phyloP scores from a whole-genome alignment of 2,888 invertebrate species.

The Parascotia fuliginaria region DNA sequence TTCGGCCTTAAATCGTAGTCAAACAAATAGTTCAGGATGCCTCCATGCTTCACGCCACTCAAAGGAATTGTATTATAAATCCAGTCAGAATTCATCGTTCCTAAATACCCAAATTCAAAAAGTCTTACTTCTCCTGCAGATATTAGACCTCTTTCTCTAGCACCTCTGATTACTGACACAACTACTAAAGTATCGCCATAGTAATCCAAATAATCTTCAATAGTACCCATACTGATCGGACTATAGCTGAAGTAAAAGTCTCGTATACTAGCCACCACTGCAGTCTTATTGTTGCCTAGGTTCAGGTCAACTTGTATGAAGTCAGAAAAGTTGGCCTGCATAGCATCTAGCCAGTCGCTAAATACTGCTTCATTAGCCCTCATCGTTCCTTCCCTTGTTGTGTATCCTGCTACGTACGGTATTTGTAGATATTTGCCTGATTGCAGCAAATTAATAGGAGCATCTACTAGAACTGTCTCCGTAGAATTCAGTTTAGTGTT shows the following conservation, averaged over 20 bases:
- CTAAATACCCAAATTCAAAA: constrained; percentile 67
- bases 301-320: constrained; percentile 70
- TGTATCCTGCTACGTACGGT: constrained; percentile 69
- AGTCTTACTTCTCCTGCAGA: constrained; percentile 61
- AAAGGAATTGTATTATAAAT: constrained; percentile 58
- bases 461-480: constrained; percentile 60
- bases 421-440: constrained; percentile 65
- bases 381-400: constrained; percentile 71
- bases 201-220: constrained; percentile 70
- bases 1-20: constrained; percentile 55
- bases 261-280: constrained; percentile 51
- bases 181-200: constrained; percentile 69
- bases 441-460: constrained; percentile 64
- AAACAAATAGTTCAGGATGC: constrained; percentile 68
- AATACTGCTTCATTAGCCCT: constrained; percentile 60
- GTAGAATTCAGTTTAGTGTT: constrained; percentile 48
- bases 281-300: constrained; percentile 49
- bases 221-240: constrained; percentile 56
- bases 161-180: constrained; percentile 64
- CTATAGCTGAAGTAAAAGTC: constrained; percentile 64
- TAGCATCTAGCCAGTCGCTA: constrained; percentile 58
- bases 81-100: constrained; percentile 66
- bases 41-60: constrained; percentile 69
- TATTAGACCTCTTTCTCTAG: constrained; percentile 60
- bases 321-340: constrained; percentile 67